Percentiles rank a stretch among this genome's conserved stretches.
phyloP scores from a whole-genome alignment of 1,140 invertebrate species.

The Temnothorax longispinosus region DNA sequence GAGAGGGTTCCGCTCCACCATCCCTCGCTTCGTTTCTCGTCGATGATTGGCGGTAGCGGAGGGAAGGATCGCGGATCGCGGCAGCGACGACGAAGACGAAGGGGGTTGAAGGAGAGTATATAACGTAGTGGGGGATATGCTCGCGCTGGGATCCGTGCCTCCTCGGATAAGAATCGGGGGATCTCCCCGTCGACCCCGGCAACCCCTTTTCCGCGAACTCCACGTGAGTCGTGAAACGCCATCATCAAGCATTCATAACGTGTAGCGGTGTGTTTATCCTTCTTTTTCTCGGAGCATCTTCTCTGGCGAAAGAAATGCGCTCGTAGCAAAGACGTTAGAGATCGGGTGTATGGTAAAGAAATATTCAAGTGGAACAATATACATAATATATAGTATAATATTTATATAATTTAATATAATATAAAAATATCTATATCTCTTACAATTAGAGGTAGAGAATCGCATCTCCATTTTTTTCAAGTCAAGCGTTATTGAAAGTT shows the following conservation, averaged over 20 bases:
- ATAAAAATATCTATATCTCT: too few relatives aligned
- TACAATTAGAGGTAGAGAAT: too few relatives aligned
- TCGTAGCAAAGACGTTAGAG: background rate
- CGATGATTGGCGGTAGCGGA: conserved; percentile 69
- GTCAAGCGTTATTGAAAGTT: too few relatives aligned
- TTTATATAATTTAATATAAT: background rate
- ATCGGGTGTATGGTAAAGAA: background rate
- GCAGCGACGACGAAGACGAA: background rate
- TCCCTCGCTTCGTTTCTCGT: conserved; percentile 65
- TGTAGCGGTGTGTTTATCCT: conserved; percentile 65
- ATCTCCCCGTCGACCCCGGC: background rate
- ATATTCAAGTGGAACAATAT: background rate
- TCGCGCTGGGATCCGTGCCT: background rate
- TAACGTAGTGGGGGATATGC: conserved; percentile 8
- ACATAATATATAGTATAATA: background rate
- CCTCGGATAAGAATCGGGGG: background rate
- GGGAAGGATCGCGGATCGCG: conserved; percentile 43
- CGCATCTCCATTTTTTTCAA: too few relatives aligned
- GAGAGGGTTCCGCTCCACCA: conserved; percentile 62
- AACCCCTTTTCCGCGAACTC: background rate
- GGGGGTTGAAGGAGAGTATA: background rate
- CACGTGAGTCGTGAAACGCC: conserved; percentile 61
- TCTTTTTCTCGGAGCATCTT: background rate
- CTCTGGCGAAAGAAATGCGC: background rate
- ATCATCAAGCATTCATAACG: conserved; percentile 75